phyloP scores from a whole-genome alignment of 2,888 invertebrate species.

The Cataglyphis albicans region DNA sequence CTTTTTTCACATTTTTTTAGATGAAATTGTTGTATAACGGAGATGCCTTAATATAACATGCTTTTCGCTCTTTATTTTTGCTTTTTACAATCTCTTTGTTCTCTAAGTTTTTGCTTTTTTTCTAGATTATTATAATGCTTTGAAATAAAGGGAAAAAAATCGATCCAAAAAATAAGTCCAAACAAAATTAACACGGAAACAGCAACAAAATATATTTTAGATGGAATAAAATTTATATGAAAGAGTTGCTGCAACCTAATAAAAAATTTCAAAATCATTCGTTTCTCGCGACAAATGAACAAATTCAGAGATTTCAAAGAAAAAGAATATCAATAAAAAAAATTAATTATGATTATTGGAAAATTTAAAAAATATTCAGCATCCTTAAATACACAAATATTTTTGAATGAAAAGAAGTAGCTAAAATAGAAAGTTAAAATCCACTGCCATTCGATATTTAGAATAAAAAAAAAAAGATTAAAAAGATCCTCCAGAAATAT shows the following conservation, averaged over 20 bases:
- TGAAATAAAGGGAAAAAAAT: not conserved
- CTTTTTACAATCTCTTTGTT: not conserved
- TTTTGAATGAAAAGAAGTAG: not conserved
- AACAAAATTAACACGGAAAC: not conserved
- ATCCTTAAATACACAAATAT: not conserved
- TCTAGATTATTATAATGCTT: not conserved
- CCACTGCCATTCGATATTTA: not conserved
- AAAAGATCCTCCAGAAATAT: not conserved
- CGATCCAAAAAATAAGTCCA: not conserved
- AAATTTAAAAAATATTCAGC: not conserved
- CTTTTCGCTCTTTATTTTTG: not conserved
- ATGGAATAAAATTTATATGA: not conserved
- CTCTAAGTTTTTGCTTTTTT: not conserved
- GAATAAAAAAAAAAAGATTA: not conserved
- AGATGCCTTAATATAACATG: not conserved
- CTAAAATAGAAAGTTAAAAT: not conserved
- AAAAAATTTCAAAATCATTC: not conserved
- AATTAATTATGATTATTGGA: not conserved
- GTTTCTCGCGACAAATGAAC: no score
- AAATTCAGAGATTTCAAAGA: not conserved
- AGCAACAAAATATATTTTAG: not conserved
- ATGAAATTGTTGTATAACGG: not conserved
- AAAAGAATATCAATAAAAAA: not conserved
- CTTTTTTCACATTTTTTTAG: not conserved
- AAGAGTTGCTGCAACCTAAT: not conserved